Percentiles rank a stretch among this genome's conserved stretches.
These are phyloP conservation scores for Micrasema longulum DNA, from an alignment of 1,140 invertebrate species.

Conservation along the genomic window DNA sequence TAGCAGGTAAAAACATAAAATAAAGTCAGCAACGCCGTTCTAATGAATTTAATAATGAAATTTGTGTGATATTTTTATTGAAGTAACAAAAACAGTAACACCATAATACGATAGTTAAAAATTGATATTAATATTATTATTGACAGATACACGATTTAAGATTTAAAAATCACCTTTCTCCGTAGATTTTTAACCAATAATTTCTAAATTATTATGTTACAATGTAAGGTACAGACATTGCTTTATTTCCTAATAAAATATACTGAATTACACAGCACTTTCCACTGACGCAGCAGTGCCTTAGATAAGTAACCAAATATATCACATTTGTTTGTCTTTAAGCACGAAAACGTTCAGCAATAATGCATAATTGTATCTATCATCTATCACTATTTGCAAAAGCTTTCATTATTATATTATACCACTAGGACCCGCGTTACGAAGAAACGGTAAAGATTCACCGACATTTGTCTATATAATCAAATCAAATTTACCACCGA, in stretches of 20 bases:
- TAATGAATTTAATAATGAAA: too few species aligned
- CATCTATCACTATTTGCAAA: constrained; percentile 15
- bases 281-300: constrained; percentile 34
- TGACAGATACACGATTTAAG: constrained; percentile 14
- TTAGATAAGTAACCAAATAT: constrained; percentile 30
- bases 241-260: constrained; percentile 28
- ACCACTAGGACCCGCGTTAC: not conserved
- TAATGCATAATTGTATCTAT: not conserved
- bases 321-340: constrained; percentile 1
- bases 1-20: too few species aligned
- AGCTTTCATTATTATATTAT: constrained; percentile 3
- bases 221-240: constrained; percentile 26
- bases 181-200: constrained; percentile 7
- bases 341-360: constrained; percentile 16
- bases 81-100: too few species aligned
- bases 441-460: not conserved
- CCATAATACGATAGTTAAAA: too few species aligned
- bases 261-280: constrained; percentile 27
- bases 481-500: too few species aligned
- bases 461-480: too few species aligned
- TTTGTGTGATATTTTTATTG: too few species aligned
- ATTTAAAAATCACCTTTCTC: not conserved
- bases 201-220: constrained; percentile 12
- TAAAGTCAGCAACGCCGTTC: too few species aligned
- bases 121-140: too few species aligned